These are phyloP conservation scores for Vanessa atalanta DNA, from an alignment of 1,140 invertebrate species.

Conservation along the genomic window DNA sequence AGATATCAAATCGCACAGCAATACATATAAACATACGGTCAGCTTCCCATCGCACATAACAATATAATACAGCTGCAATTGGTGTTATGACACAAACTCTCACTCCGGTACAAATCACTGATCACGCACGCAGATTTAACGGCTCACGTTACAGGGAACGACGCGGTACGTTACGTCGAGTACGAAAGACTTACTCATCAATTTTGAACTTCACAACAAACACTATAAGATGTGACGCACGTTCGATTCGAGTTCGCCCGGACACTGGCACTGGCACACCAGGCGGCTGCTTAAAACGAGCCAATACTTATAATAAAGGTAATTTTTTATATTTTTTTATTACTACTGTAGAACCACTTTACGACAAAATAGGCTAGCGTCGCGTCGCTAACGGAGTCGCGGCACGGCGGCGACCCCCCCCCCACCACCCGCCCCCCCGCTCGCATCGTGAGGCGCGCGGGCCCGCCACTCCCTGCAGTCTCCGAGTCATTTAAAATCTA, in stretches of 20 bases:
- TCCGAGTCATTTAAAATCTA: background rate
- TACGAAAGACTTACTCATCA: conserved; percentile 1
- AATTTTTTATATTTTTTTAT: conserved; percentile 10
- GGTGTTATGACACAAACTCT: conserved; percentile 18
- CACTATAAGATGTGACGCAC: background rate
- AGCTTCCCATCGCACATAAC: no score
- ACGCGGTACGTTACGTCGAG: conserved; percentile 5
- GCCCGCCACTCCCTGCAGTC: background rate
- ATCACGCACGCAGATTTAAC: conserved; percentile 13
- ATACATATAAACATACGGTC: background rate
- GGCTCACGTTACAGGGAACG: conserved; percentile 29
- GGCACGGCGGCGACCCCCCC: no score
- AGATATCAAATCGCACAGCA: conserved; percentile 7
- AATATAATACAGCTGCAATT: background rate
- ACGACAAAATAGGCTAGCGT: conserved; percentile 12
- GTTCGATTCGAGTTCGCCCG: background rate
- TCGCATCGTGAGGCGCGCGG: background rate
- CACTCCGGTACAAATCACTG: background rate
- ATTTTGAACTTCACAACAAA: conserved; percentile 21
- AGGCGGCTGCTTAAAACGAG: conserved; percentile 4
- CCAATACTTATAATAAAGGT: background rate
- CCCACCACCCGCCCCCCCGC: no score
- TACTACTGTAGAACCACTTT: conserved; percentile 13
- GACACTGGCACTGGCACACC: background rate
- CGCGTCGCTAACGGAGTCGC: background rate